Percentiles rank a stretch among this genome's conserved stretches.
phyloP scores from a whole-genome alignment of 2,113 vertebrate genomes.

The Xyrauchen texanus region DNA sequence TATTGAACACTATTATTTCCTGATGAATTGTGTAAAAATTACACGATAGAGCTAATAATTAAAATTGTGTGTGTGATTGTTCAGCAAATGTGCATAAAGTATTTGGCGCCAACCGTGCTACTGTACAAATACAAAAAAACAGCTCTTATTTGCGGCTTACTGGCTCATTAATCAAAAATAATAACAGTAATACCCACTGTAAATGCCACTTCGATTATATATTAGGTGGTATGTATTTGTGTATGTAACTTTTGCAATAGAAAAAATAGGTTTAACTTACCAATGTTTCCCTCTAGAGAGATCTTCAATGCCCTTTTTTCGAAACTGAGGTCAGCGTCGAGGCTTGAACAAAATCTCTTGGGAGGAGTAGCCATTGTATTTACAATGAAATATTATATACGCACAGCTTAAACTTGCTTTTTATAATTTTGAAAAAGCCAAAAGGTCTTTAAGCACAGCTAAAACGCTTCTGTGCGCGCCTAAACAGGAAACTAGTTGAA shows the following conservation, averaged over 20 bases:
- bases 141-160: neutral
- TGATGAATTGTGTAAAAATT: neutral
- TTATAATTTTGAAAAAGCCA: neutral
- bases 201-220: no score
- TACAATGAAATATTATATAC: neutral
- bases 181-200: no score
- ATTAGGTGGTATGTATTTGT: neutral
- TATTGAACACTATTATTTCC: no score
- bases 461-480: neutral
- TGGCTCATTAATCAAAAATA: no score
- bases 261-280: constrained; percentile 65
- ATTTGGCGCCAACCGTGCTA: constrained; percentile 22
- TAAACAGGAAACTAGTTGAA: neutral
- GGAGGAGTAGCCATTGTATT: constrained; percentile 76
- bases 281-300: constrained; percentile 85
- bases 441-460: neutral
- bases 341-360: constrained; percentile 67
- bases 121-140: neutral
- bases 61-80: no score
- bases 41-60: no score
- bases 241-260: neutral
- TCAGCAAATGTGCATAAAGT: no score
- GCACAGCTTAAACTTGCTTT: neutral
- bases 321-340: constrained; percentile 66
- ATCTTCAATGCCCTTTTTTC: constrained; percentile 75